phyloP scores from a whole-genome alignment of 2,113 vertebrate genomes.

The Lophochroa leadbeateri region DNA sequence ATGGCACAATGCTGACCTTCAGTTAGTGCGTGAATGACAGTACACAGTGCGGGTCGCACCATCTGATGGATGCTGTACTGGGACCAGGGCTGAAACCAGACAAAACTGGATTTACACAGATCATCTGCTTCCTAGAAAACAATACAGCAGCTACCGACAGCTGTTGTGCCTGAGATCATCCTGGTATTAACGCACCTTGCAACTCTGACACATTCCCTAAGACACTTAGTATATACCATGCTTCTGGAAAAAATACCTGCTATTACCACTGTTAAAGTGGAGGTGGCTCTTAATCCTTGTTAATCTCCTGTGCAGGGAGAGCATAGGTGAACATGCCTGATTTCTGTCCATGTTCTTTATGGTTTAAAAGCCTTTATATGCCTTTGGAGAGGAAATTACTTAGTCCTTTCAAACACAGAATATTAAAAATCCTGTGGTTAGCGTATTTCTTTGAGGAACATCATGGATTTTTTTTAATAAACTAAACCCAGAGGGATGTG shows the following conservation, averaged over 20 bases:
- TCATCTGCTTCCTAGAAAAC: constrained; percentile 25
- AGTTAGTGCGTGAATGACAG: constrained; percentile 69
- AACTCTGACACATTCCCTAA: background rate
- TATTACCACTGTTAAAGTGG: background rate
- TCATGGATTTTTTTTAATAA: background rate
- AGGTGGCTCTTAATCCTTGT: background rate
- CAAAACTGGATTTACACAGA: background rate
- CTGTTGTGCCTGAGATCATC: background rate
- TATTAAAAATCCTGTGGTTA: background rate
- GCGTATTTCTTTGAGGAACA: background rate
- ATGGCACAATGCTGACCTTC: constrained; percentile 65
- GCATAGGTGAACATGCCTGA: background rate
- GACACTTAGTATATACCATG: background rate
- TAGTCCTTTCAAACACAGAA: background rate
- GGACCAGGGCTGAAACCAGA: background rate
- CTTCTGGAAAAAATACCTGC: background rate
- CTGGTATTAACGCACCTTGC: background rate
- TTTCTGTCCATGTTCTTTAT: background rate
- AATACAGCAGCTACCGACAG: background rate
- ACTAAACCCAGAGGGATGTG: background rate
- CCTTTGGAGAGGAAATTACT: background rate
- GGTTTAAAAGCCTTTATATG: background rate
- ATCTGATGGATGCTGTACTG: background rate
- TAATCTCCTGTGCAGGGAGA: background rate
- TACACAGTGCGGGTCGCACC: constrained; percentile 37